Evolutionary conservation across 1,140 invertebrate genomes (phyloP), one percentile per base, ranked within the genome.

Genomic region (Sitobion miscanthi): DNA sequence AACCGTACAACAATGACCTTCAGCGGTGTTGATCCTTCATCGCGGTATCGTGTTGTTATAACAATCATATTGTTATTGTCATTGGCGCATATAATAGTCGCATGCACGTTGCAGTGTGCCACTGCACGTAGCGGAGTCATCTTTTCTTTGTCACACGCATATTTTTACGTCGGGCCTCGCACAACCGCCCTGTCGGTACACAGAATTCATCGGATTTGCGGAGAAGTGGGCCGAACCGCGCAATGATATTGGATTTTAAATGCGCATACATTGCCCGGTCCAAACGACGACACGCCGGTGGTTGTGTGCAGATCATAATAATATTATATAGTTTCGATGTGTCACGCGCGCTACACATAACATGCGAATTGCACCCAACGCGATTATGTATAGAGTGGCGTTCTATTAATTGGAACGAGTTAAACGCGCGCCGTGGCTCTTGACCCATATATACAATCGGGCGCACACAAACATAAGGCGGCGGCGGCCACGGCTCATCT

Each of bases 321-420:
- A 38, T 38, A 38, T 57, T 8, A 14, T 69, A 14, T n/a, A 77
- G 62, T 77, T 77, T 77, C 30, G 62, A 77, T 2, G 62, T 77
- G 62, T 77, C 35, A n/a, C 47, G 47, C 45, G 30, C 30, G 30
- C 30, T 17, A 20, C 30, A 47, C 30, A n/a, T 23, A 17, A 52
- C 17, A 54, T 23, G 21, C n/a, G 47, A 20, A 42, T 8, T 21
- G 30, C 30, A 7, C 30, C n/a, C 25, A 54, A 23, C 14, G 30
- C n/a, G 30, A 77, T 77, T 77, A 69, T 69, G 30, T n/a, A 69
- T 69, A 69, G 5, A 5, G 30, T 2, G 86, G 38, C 38, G 86
- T 88, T n/a, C 85, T n/a, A 47, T 88, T 93, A 91, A 94, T 94
- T 94, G 91, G 91, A 86, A 82, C 91, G 91, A 93, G 82, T 77